Conservation (phyloP, 2,888 invertebrate species). For the Petrolisthes manimaculis region DNA sequence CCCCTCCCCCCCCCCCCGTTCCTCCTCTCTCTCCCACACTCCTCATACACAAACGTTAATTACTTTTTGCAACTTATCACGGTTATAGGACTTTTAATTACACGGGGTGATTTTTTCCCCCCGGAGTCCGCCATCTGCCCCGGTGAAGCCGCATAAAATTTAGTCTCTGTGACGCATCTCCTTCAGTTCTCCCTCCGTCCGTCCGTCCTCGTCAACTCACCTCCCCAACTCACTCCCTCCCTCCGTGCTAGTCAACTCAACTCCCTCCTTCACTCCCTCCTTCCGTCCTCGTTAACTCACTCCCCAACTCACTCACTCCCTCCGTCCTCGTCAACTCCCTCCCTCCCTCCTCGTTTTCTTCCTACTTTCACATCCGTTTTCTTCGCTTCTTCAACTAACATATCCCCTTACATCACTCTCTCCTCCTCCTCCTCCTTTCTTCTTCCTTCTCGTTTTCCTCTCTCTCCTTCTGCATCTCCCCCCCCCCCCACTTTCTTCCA, state of each 20-base stretch:
- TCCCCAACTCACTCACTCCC: background rate
- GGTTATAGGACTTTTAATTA: constrained; percentile 61
- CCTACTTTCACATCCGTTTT: background rate
- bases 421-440: background rate
- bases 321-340: background rate
- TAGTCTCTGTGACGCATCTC: background rate
- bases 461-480: constrained; percentile 5
- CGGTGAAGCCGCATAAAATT: constrained; percentile 23
- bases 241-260: background rate
- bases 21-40: background rate
- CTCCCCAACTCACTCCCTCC: background rate
- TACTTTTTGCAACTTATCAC: constrained; percentile 63
- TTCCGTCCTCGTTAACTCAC: background rate
- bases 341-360: background rate
- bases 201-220: background rate
- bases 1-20: background rate
- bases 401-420: background rate
- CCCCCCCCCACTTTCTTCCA: background rate
- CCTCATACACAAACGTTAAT: constrained; percentile 61
- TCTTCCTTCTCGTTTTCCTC: background rate
- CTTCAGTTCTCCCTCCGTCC: background rate
- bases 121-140: constrained; percentile 33
- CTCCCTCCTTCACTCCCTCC: background rate
- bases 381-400: background rate
- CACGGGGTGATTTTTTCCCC: constrained; percentile 40